Percentiles rank a stretch among this genome's conserved stretches.
Evolutionary conservation across 2,113 vertebrate genomes (phyloP).

Genomic region (Taxidea taxus): DNA sequence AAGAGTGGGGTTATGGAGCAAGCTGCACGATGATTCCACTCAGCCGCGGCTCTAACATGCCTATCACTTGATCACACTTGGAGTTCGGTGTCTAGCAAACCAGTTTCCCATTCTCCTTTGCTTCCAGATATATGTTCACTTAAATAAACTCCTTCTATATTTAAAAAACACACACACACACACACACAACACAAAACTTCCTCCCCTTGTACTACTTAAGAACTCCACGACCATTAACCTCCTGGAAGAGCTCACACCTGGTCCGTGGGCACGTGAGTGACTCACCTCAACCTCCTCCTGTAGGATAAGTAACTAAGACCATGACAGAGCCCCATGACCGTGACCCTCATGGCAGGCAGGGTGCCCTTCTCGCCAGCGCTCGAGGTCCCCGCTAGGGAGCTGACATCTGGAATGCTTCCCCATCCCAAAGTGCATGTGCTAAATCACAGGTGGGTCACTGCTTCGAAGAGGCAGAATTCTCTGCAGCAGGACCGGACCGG

Average conservation of each 20-base stretch:
- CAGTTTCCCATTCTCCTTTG: neutral
- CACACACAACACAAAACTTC: too few relatives aligned
- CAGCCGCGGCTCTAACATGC: fast-evolving
- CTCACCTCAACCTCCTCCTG: too few relatives aligned
- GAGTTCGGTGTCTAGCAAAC: too few relatives aligned
- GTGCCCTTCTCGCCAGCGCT: fast-evolving
- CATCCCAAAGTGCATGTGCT: fast-evolving
- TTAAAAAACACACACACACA: neutral
- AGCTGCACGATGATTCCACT: too few relatives aligned
- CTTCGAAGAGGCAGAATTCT: neutral
- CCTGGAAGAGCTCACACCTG: fast-evolving
- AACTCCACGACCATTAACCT: neutral
- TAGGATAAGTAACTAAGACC: neutral
- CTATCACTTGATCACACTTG: neutral
- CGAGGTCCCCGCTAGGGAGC: fast-evolving
- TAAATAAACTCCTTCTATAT: neutral
- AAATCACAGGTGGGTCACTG: neutral
- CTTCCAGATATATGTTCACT: neutral
- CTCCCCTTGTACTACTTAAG: too few relatives aligned
- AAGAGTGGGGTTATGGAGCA: neutral
- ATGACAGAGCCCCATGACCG: fast-evolving
- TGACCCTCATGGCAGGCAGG: fast-evolving
- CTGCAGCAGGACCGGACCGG: too few relatives aligned
- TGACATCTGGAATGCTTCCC: neutral
- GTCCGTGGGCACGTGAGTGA: fast-evolving